These are phyloP conservation scores for Cisticola juncidis DNA, from an alignment of 2,113 vertebrate genomes.

Conservation along the genomic window DNA sequence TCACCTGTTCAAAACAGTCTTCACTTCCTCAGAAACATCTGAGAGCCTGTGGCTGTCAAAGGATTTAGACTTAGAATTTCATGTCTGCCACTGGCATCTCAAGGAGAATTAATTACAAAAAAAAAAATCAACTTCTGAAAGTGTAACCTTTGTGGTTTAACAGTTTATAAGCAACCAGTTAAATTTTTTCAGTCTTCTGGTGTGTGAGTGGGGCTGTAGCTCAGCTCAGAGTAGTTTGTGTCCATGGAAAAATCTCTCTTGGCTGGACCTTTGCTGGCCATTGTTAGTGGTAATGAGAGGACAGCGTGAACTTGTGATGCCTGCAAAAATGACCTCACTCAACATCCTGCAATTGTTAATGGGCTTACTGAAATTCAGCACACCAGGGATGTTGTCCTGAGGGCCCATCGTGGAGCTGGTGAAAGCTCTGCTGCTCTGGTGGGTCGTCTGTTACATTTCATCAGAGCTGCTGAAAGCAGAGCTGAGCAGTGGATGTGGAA, in stretches of 20 bases:
- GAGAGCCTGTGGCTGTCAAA: background rate
- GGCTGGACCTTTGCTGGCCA: background rate
- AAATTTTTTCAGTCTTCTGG: background rate
- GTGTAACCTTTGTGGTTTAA: background rate
- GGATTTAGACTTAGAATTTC: background rate
- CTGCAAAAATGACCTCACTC: conserved; percentile 35
- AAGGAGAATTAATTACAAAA: background rate
- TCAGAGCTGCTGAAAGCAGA: background rate
- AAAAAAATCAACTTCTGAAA: background rate
- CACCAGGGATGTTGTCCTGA: conserved; percentile 1
- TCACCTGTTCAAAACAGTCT: background rate
- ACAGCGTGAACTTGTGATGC: conserved; percentile 17
- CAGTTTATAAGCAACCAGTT: background rate
- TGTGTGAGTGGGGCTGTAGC: background rate
- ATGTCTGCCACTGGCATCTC: background rate
- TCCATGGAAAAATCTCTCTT: conserved; percentile 33
- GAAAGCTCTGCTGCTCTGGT: conserved; percentile 7
- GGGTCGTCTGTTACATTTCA: background rate
- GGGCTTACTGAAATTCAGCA: conserved; percentile 16
- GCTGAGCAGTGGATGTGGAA: background rate
- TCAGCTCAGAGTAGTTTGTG: background rate
- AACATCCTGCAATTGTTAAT: conserved; percentile 57
- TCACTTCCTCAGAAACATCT: background rate
- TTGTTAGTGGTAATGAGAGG: conserved; percentile 54
- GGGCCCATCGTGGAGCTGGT: background rate